Evolutionary conservation across 1,140 invertebrate species (phyloP).

Genomic region (Metopolophium dirhodum): DNA sequence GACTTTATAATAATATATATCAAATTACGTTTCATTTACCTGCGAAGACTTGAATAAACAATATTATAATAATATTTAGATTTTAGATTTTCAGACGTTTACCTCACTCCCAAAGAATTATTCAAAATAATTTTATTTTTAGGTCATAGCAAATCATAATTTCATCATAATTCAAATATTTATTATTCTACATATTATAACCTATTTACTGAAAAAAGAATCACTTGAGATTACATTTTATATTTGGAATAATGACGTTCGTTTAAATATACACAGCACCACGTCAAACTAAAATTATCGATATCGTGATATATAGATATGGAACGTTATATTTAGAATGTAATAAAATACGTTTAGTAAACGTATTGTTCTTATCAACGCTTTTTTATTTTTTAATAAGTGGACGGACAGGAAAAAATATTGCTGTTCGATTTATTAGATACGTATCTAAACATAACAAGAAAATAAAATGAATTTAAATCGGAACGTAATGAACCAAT

Average conservation of each 20-base stretch:
- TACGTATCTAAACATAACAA: conserved; percentile 46
- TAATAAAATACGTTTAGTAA: conserved; percentile 18
- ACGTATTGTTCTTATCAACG: background rate
- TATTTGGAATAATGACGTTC: background rate
- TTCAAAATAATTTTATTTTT: background rate
- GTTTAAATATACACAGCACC: background rate
- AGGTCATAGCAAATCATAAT: background rate
- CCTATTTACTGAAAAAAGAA: background rate
- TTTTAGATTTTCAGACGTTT: background rate
- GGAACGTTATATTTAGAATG: background rate
- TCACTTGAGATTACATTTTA: background rate
- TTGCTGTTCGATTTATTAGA: conserved; percentile 47
- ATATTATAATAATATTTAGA: background rate
- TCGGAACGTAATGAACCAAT: conserved; percentile 54
- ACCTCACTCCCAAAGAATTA: background rate
- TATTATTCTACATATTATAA: background rate
- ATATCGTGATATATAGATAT: background rate
- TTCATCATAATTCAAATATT: background rate
- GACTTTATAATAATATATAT: background rate
- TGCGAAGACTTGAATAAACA: background rate
- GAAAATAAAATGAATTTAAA: conserved; percentile 56
- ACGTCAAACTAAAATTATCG: background rate
- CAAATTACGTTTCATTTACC: background rate
- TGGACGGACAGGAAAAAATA: background rate
- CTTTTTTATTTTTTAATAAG: conserved; percentile 4